Evolutionary conservation across 2,797 vertebrate genomes (phyloP).

Genomic region (Lateolabrax maculatus): DNA sequence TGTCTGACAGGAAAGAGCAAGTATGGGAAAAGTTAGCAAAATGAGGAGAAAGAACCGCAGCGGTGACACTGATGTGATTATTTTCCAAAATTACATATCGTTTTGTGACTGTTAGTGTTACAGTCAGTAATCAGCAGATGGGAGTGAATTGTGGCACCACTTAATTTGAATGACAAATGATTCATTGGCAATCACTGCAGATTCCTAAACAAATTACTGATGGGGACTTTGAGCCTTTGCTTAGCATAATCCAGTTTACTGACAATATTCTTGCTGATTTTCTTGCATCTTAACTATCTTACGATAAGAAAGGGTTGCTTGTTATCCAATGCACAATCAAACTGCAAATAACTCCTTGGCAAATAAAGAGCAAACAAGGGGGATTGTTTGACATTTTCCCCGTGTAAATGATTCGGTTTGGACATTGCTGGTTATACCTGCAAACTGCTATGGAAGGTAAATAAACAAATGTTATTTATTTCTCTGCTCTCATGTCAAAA

Average conservation of each 20-base stretch:
- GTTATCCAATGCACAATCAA: slow-evolving; percentile 9
- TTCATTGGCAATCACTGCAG: slow-evolving; percentile 20
- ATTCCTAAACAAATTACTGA: slow-evolving; percentile 25
- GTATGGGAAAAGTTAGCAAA: slow-evolving; percentile 4
- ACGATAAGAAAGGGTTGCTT: slow-evolving; percentile 3
- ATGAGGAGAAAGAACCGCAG: background rate
- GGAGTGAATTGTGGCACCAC: background rate
- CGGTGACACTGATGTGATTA: background rate
- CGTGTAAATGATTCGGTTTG: slow-evolving; percentile 71
- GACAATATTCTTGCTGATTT: slow-evolving; percentile 17
- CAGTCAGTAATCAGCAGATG: slow-evolving; percentile 28
- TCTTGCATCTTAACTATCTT: slow-evolving; percentile 16
- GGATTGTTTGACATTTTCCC: slow-evolving; percentile 61
- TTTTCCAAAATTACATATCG: slow-evolving; percentile 16
- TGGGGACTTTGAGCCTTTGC: slow-evolving; percentile 1
- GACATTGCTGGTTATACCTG: slow-evolving; percentile 54
- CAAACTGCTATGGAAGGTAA: slow-evolving; percentile 52
- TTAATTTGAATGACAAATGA: slow-evolving; percentile 33
- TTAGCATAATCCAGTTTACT: slow-evolving; percentile 26
- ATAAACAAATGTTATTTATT: slow-evolving; percentile 46
- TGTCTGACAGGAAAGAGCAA: slow-evolving; percentile 16
- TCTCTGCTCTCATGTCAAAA: slow-evolving; percentile 39
- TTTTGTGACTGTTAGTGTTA: slow-evolving; percentile 17
- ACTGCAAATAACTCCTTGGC: slow-evolving; percentile 39
- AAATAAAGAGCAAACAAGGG: slow-evolving; percentile 44